These are phyloP conservation scores for Pantala flavescens DNA, from an alignment of 1,140 invertebrate species.

Conservation along the genomic window DNA sequence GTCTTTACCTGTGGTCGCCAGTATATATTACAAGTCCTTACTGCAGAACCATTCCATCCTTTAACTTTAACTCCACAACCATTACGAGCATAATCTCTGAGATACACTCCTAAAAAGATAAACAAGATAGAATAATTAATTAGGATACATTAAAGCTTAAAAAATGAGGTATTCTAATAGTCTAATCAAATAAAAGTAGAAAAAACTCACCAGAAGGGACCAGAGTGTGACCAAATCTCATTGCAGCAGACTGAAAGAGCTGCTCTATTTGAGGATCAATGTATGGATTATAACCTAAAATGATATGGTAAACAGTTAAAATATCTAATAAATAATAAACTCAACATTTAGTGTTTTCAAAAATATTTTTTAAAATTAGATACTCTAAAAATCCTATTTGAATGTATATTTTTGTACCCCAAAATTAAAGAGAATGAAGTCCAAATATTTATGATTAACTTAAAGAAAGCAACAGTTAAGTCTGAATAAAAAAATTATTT, in stretches of 20 bases:
- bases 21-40: slow-evolving; percentile 55
- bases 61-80: slow-evolving; percentile 29
- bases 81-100: slow-evolving; percentile 31
- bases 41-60: slow-evolving; percentile 29
- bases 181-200: background rate
- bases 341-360: no score
- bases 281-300: slow-evolving; percentile 43
- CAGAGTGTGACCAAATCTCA: slow-evolving; percentile 55
- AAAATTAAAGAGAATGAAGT: no score
- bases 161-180: background rate
- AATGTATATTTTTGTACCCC: no score
- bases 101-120: slow-evolving; percentile 30
- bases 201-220: slow-evolving; percentile 36
- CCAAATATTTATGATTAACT: no score
- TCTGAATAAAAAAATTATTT: no score
- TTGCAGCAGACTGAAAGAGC: slow-evolving; percentile 56
- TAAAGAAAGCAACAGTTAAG: no score
- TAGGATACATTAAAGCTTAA: background rate
- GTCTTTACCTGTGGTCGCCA: slow-evolving; percentile 44
- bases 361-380: no score
- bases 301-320: background rate
- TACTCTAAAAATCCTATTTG: no score
- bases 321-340: background rate
- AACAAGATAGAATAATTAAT: background rate
- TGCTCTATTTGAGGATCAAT: slow-evolving; percentile 57